Conservation (phyloP, 2,797 vertebrate species). For the Streptopelia turtur region DNA sequence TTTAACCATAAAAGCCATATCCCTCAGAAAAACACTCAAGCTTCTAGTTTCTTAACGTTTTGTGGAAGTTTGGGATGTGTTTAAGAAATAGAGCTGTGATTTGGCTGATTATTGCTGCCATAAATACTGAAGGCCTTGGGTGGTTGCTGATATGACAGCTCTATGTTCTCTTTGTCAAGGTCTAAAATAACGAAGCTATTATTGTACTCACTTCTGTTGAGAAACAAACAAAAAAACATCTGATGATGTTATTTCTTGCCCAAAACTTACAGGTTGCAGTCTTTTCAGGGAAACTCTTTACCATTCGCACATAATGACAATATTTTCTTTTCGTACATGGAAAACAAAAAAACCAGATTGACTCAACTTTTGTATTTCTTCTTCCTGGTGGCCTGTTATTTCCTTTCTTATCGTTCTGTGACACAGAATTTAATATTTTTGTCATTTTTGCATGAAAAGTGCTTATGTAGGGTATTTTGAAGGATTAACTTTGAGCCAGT, state of each 20-base stretch:
- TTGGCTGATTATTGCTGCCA: not conserved
- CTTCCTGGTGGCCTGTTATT: not conserved
- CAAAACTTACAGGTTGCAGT: not conserved
- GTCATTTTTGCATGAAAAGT: not conserved
- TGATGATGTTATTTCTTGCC: not conserved
- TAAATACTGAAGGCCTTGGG: not conserved
- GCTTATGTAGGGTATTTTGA: not conserved
- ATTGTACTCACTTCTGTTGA: not conserved
- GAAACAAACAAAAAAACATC: slow-evolving; percentile 2
- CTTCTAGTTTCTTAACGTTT: not conserved
- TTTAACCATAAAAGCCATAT: rapidly evolving
- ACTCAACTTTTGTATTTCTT: not conserved
- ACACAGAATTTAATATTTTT: not conserved
- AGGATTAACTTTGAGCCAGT: not conserved
- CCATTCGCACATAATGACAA: not conserved
- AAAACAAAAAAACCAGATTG: not conserved
- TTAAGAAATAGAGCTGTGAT: not conserved
- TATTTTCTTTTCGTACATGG: rapidly evolving
- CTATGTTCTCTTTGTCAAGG: not conserved
- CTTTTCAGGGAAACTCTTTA: not conserved
- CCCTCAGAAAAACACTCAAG: not conserved
- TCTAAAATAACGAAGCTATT: not conserved
- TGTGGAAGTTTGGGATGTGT: not conserved
- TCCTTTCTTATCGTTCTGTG: not conserved
- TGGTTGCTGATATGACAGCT: not conserved